These are phyloP conservation scores for Harlomillsia oculata DNA, from an alignment of 1,140 invertebrate genomes.

Conservation along the genomic window DNA sequence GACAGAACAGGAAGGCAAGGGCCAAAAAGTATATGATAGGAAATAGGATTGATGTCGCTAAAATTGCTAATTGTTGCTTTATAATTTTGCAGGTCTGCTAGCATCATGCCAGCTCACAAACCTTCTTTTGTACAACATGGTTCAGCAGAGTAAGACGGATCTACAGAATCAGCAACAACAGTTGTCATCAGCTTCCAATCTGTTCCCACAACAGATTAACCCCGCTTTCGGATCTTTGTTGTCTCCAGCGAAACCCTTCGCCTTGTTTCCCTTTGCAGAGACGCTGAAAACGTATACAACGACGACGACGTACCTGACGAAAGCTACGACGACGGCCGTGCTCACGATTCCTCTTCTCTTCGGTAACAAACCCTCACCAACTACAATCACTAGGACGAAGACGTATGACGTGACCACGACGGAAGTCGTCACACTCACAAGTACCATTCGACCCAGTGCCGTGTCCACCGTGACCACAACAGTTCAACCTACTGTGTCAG, in stretches of 20 bases:
- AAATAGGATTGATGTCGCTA: neutral
- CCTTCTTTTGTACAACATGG: conserved; percentile 34
- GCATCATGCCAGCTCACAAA: conserved; percentile 35
- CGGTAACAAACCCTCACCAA: conserved; percentile 28
- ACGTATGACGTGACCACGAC: conserved; percentile 28
- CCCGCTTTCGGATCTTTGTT: conserved; percentile 9
- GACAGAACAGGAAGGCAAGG: too few species aligned
- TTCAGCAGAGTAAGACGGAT: conserved; percentile 23
- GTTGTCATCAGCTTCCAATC: neutral
- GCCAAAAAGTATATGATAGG: too few species aligned
- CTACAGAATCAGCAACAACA: neutral
- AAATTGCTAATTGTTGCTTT: neutral
- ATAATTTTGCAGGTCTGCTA: conserved; percentile 26
- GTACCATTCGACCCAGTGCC: conserved; percentile 20
- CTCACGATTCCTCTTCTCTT: conserved; percentile 32
- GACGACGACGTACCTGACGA: conserved; percentile 25
- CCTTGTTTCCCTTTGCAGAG: conserved; percentile 7
- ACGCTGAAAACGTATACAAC: conserved; percentile 25
- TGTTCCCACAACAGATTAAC: neutral
- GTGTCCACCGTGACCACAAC: conserved; percentile 6
- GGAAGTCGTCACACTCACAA: conserved; percentile 26
- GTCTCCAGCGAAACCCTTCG: conserved; percentile 8
- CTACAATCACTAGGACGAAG: conserved; percentile 24
- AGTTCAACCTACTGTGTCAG: neutral
- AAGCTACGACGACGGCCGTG: conserved; percentile 24